Evolutionary conservation across 2,797 vertebrate genomes (phyloP).

Genomic region (Podargus strigoides): DNA sequence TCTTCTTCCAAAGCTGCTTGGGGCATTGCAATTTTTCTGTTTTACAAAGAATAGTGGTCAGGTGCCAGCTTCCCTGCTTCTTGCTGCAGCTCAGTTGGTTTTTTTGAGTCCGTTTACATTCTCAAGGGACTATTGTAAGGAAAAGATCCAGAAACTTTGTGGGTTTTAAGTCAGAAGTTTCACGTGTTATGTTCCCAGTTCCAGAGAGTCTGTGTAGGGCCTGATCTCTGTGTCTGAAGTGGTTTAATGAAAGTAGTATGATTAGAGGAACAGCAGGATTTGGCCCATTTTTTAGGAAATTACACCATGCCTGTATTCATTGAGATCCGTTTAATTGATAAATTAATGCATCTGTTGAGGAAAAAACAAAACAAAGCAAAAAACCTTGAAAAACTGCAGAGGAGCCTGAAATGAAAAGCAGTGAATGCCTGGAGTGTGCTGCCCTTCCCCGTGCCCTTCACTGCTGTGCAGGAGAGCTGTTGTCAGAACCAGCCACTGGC

Average conservation of each 20-base stretch:
- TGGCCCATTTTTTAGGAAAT: conserved; percentile 31
- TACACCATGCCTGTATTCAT: background rate
- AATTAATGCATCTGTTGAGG: background rate
- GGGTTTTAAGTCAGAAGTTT: background rate
- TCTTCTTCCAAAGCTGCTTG: background rate
- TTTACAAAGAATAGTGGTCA: background rate
- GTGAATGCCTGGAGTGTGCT: background rate
- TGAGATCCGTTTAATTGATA: background rate
- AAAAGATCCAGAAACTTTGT: background rate
- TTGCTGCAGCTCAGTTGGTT: background rate
- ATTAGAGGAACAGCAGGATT: background rate
- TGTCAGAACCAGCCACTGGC: background rate
- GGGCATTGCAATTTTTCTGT: background rate
- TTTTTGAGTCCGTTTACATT: background rate
- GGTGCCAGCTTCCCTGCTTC: background rate
- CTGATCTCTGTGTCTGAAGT: background rate
- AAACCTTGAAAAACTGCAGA: background rate
- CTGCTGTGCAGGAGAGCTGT: rapidly evolving
- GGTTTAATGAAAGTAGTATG: background rate
- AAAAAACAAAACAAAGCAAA: no score
- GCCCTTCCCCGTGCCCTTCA: background rate
- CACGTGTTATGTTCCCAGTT: background rate
- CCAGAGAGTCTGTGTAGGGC: background rate
- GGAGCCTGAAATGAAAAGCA: background rate
- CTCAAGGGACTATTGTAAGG: background rate